phyloP scores from a whole-genome alignment of 2,888 invertebrate species.

The Drosophila cyrtoloma region DNA sequence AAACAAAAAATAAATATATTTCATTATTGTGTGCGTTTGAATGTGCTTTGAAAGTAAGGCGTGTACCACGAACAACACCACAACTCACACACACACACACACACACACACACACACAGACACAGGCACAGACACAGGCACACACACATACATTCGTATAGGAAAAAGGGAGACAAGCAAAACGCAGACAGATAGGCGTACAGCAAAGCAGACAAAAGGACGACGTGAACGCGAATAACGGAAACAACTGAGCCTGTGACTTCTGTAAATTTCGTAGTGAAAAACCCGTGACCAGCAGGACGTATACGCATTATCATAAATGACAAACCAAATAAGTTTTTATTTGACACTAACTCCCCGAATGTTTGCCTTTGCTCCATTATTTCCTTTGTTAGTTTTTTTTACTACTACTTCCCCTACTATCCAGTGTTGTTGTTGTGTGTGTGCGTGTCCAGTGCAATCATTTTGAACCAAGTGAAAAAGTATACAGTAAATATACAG shows the following conservation, averaged over 20 bases:
- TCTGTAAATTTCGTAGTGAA: conserved; percentile 48
- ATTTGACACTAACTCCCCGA: conserved; percentile 27
- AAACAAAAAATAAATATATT: not conserved
- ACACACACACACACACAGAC: not conserved
- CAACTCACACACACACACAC: conserved; percentile 7
- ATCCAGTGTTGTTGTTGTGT: not conserved
- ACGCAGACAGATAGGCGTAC: conserved; percentile 71
- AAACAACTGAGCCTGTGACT: conserved; percentile 23
- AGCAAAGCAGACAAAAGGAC: conserved; percentile 55
- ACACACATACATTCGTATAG: conserved; percentile 3
- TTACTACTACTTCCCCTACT: not conserved
- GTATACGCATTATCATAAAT: conserved; percentile 71
- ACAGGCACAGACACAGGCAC: not conserved
- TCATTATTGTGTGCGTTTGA: conserved; percentile 23
- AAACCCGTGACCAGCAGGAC: conserved; percentile 49
- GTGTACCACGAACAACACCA: conserved; percentile 56
- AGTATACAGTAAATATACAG: not conserved
- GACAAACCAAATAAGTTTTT: conserved; percentile 57
- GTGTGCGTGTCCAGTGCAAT: conserved; percentile 22
- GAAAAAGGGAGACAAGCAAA: conserved; percentile 24
- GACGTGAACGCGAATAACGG: conserved; percentile 41
- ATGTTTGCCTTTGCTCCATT: conserved; percentile 24
- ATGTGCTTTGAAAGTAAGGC: conserved; percentile 63
- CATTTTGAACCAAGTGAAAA: conserved; percentile 26
- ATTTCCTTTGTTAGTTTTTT: conserved; percentile 2